Conservation (phyloP, 2,797 vertebrate species). For the Sebastes iracundus region DNA sequence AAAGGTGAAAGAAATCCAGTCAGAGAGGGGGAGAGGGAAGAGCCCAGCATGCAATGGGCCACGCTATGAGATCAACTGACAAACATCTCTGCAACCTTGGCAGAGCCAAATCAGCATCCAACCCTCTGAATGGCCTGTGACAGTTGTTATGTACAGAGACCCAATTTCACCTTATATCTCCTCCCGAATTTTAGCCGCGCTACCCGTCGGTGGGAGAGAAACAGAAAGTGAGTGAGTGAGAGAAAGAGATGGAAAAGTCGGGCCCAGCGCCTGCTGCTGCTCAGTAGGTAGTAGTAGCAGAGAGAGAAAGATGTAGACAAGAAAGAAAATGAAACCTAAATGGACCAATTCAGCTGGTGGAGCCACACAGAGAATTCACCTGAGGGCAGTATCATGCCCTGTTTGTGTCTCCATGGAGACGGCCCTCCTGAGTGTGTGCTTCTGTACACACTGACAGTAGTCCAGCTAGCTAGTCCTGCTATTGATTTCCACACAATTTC, state of each 20-base stretch:
- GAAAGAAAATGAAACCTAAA: constrained; percentile 77
- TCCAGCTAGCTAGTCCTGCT: constrained; percentile 40
- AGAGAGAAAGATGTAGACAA: constrained; percentile 64
- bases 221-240: constrained; percentile 54
- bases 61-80: constrained; percentile 68
- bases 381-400: constrained; percentile 68
- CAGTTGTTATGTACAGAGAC: constrained; percentile 64
- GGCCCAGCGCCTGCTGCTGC: constrained; percentile 38
- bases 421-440: constrained; percentile 58
- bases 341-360: constrained; percentile 69
- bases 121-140: constrained; percentile 54
- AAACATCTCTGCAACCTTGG: constrained; percentile 58
- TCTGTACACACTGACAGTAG: constrained; percentile 62
- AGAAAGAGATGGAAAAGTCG: constrained; percentile 46
- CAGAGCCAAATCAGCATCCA: constrained; percentile 58
- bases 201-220: constrained; percentile 63
- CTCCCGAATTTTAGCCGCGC: constrained; percentile 55
- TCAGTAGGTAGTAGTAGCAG: constrained; percentile 54
- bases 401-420: constrained; percentile 81
- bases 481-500: constrained; percentile 66
- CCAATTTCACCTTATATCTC: constrained; percentile 64
- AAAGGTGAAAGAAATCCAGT: constrained; percentile 15
- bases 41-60: constrained; percentile 45
- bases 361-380: constrained; percentile 75
- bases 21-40: constrained; percentile 13